phyloP scores from a whole-genome alignment of 2,797 vertebrate species.

The Anisognathus igniventris region DNA sequence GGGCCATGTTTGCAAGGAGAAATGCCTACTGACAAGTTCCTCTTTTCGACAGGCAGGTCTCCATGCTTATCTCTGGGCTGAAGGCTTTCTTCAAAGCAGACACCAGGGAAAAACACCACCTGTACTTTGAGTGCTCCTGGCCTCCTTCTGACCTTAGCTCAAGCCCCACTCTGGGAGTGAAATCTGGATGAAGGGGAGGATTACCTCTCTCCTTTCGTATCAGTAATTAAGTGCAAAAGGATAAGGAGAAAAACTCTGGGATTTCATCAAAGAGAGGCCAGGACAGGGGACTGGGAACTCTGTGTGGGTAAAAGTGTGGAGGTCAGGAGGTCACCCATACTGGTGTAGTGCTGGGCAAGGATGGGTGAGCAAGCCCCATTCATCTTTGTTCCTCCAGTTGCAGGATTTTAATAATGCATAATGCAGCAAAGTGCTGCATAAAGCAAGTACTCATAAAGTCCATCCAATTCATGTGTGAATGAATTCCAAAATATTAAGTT shows the following conservation, averaged over 20 bases:
- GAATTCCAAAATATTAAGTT: background rate
- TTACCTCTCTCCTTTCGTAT: background rate
- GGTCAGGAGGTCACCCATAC: background rate
- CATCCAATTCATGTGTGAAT: background rate
- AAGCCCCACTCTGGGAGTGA: background rate
- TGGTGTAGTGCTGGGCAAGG: background rate
- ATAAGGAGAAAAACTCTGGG: background rate
- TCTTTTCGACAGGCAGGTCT: fast-evolving
- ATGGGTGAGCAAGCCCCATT: background rate
- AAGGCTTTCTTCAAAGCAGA: background rate
- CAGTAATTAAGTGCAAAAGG: background rate
- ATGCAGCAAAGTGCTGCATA: background rate
- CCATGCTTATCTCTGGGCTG: background rate
- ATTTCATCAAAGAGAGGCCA: background rate
- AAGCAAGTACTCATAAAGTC: background rate
- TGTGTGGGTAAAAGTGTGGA: background rate
- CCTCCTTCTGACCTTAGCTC: background rate
- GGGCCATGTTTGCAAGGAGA: background rate
- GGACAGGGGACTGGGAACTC: background rate
- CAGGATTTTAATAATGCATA: background rate
- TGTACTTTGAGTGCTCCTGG: background rate
- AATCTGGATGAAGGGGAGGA: background rate
- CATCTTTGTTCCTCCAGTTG: background rate
- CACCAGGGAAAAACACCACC: background rate
- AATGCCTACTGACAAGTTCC: background rate